These are phyloP conservation scores for Siniperca knerii DNA, from an alignment of 2,113 vertebrate species.

Conservation along the genomic window DNA sequence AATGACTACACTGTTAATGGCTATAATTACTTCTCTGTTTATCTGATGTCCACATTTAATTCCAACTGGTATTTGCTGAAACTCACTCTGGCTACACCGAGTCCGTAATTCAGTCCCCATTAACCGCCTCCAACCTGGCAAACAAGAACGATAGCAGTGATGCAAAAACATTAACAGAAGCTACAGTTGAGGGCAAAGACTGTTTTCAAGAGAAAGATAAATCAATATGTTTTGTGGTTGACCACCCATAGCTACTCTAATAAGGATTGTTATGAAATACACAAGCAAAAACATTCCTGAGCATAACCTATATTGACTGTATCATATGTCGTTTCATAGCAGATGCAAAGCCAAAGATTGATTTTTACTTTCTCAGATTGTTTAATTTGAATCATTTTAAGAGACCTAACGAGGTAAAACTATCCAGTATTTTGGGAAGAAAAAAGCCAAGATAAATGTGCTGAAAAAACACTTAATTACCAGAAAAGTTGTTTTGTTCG, in stretches of 20 bases:
- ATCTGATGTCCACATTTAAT: not conserved
- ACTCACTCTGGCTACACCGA: not conserved
- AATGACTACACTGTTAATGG: not conserved
- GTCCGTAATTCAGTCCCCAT: not conserved
- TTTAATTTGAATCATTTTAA: not conserved
- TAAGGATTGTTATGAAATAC: not conserved
- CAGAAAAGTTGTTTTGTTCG: not conserved
- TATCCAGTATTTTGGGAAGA: not conserved
- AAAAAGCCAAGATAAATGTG: not conserved
- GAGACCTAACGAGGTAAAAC: not conserved
- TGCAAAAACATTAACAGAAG: not conserved
- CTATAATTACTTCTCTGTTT: no score
- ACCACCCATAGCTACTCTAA: not conserved
- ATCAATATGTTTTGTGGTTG: not conserved
- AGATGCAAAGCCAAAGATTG: not conserved
- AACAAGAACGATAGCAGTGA: not conserved
- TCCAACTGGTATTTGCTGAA: not conserved
- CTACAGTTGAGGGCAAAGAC: not conserved
- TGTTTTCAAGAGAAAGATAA: not conserved
- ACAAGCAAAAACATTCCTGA: not conserved
- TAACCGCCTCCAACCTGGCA: not conserved
- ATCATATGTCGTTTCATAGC: not conserved
- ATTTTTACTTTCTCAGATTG: no score
- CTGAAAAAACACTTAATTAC: not conserved
- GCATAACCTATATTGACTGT: not conserved